Evolutionary conservation across 2,797 vertebrate genomes (phyloP), one percentile per base, ranked within the genome.

Genomic region (Pantherophis vulpinus): DNA sequence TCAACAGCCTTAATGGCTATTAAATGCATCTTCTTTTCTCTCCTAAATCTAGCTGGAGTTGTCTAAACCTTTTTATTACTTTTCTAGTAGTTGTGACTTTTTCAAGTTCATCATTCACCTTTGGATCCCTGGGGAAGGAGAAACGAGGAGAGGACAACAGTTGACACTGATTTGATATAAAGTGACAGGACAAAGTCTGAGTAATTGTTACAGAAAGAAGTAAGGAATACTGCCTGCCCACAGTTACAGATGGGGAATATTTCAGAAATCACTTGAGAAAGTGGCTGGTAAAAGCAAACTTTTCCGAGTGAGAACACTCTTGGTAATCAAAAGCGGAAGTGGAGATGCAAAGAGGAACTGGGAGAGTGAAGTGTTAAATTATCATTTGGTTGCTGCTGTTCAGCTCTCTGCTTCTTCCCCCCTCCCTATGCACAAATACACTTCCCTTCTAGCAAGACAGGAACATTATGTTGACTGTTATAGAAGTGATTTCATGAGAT

Each of bases 311-410:
- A 89, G 51, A 32, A 23, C 11, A 56, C 86, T 70, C 66, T 70
- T 89, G 93, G 87, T 86, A 93, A 83, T 66, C 59, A 91, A 93
- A 91, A 93, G 25, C 87, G 89, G 90, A 93, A 93, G 87, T 86
- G 20, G 87, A 88, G 56, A 59, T 20, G 7, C 42, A 89, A 89
- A 91, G 70, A 54, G 93, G 90, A 93, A 93, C 70, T 93, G 9
- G 59, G 56, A 47, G 87, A 23, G 29, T 86, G 89, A 88, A 63
- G 79, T 83, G 25, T 83, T 91, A 90, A 87, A 90, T 54, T 51
- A 66, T 23, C 60, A n/a, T 87, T 83, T 89, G 56, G 29, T 37
- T 83, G 29, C 23, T 86, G 91, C 42, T 83, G 55, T 79, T 58
- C 29, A 32, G 59, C 8, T 29, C 55, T 2, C n/a, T 10, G 4